Evolutionary conservation across 2,888 invertebrate genomes (phyloP), one percentile per base, ranked within the genome.

Genomic region (Chaetogeoica ovagalla): DNA sequence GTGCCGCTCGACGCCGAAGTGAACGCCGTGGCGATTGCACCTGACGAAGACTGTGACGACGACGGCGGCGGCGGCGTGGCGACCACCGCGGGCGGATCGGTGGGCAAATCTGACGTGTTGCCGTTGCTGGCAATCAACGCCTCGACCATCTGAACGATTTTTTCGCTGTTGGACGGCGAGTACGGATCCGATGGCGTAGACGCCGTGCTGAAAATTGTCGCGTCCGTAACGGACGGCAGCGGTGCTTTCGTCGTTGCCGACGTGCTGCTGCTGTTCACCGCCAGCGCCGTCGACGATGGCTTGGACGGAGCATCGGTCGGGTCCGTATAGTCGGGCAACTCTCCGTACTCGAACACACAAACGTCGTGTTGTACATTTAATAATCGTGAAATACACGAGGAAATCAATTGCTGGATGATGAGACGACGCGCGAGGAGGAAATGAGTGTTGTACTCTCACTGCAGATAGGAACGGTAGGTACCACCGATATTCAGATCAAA

Each of bases 291-390:
- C 21, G 68, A 2, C 55, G 70, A 39, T 9, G 79, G 71, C n/a
- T 63, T 79, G 13, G 71, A n/a, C 63, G 79, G 11, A 19, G 9
- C 5, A 17, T 70, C 69, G 23, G 21, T 19, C 37, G 69, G 6
- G 21, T 81, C 43, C 65, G 81, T n/a, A 48, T 71, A 84, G 87
- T 86, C 83, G 87, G 75, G 82, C 55, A 79, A 23, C 63, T 79
- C 79, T 21, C 23, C 70, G n/a, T 79, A 79, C 79, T 79, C 3
- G n/a, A 59, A 52, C 23, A 69, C 57, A 1, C 6, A 48, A 11
- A 48, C 48, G 13, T 15, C 13, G 13, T 48, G 6, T 43, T 43
- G 6, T 39, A 39, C 4, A 30, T 30, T 30, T 30, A 30, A 30
- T 4, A 30, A 30, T 30, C 30, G 30, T 4, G 30, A 30, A 30